Evolutionary conservation across 2,113 vertebrate species (phyloP), one percentile per base, ranked within the genome.

Genomic region (Regulus satrapa): DNA sequence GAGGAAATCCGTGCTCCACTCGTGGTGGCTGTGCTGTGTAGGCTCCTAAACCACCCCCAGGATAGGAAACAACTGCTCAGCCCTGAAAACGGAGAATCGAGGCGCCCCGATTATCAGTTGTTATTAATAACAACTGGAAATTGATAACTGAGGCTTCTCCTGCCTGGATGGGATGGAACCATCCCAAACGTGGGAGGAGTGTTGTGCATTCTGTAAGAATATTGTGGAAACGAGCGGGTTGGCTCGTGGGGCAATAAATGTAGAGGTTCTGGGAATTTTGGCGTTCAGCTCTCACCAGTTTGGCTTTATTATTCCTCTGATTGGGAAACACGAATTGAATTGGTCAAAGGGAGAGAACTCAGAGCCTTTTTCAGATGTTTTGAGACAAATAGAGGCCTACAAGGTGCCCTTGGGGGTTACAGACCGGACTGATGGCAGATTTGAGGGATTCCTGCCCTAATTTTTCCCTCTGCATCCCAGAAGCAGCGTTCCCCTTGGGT

Each of bases 201-300:
- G 1, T 4, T 4, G 34, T 14, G 5, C 16, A 2, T 10, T 10
- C 52, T 19, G 8, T 2, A 6, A 9, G 56, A 16, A 56, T 2
- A 1, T 18, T n/a, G 6, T 10, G 34, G 49, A 34, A 41, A 9
- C 0, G 8, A 14, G 38, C 18, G 3, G 1, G 38, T 62, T 28
- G 76, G 49, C 46, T 88, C 1, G 0, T 10, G 54, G 15, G 7
- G 24, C 40, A 34, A 4, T 6, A 18, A 40, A 15, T 7, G 28
- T 2, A 3, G 11, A 5, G 20, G 2, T 28, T 75, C 28, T 18
- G 32, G 48, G 1, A 2, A 17, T 23, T 59, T 18, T 56, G 36
- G 31, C 32, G 41, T 14, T 55, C 18, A 7, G 0, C 40, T 68
- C 5, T 0, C 38, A 21, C 15, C 8, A 1, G 45, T 62, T 84